Evolutionary conservation across 1,140 invertebrate genomes (phyloP).

Genomic region (Acromyrmex charruanus): DNA sequence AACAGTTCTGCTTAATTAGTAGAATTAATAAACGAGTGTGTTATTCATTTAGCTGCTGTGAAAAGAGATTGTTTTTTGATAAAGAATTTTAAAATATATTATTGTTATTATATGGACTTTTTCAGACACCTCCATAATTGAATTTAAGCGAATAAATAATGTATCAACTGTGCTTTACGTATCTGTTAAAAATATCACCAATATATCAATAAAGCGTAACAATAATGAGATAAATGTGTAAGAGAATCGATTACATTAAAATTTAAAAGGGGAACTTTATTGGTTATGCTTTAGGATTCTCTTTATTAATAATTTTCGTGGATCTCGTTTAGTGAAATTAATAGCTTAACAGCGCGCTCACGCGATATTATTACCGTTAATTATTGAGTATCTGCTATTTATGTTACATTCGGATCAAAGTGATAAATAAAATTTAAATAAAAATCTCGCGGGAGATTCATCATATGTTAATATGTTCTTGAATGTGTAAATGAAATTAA

Average conservation of each 20-base stretch:
- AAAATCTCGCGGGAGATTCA: background rate
- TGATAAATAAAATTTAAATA: slow-evolving; percentile 16
- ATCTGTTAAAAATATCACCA: slow-evolving; percentile 13
- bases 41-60: background rate
- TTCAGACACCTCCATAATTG: background rate
- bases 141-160: slow-evolving; percentile 37
- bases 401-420: background rate
- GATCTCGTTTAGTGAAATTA: slow-evolving; percentile 15
- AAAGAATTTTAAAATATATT: slow-evolving; percentile 1
- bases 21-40: slow-evolving; percentile 5
- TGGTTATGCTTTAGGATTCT: slow-evolving; percentile 16
- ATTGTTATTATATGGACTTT: background rate
- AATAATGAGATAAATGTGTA: slow-evolving; percentile 29
- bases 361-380: slow-evolving; percentile 19
- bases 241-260: slow-evolving; percentile 30
- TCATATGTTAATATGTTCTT: background rate
- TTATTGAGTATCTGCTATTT: slow-evolving; percentile 26
- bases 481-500: background rate
- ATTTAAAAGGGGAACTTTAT: slow-evolving; percentile 1
- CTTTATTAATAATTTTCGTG: slow-evolving; percentile 43
- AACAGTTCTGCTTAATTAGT: slow-evolving; percentile 13
- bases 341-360: background rate
- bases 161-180: background rate
- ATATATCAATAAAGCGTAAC: slow-evolving; percentile 12
- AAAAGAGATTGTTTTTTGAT: background rate